Base-by-base conservation (phyloP, 1,140 invertebrate genomes). In the Caenorhabditis inopinata region DNA sequence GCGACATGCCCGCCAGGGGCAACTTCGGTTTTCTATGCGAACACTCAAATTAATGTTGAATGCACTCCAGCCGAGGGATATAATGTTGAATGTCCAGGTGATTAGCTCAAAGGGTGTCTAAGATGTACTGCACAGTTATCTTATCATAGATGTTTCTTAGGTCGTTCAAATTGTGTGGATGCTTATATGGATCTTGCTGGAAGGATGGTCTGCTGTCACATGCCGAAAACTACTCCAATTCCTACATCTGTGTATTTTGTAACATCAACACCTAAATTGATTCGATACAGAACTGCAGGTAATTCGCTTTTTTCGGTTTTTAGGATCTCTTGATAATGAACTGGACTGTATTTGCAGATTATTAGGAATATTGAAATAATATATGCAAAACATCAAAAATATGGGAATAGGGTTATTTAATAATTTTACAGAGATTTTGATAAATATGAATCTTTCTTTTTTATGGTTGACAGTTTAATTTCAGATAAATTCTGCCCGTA, bases 21-120 rank as follows among this genome's bases (percentile, higher is more conserved):
- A 18, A 51, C 48, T 12, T 49, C 75, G 12, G 46, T 76, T 18
- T 49, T 49, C 32, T 76, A 76, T 76, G 45, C 46, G 27, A 49
- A 49, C 21, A 76, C 45, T 51, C 75, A 76, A 23, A 47, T 76
- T 18, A 51, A 49, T 16, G 48, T 48, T 14, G 75, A 76, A 38
- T 76, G 75, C 32, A 76, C 75, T 23, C 75, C 75, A 53, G 75
- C 48, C 4, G 48, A 48, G 32, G 75, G 75, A 32, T 76, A 49
- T n/a, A 76, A 32, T 38, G 29, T 32, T 51, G 32, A 76, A 1
- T 76, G 75, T 76, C 75, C 75, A 23, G 48, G 75, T 76, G 0
- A 0, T n/a, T n/a, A n/a, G n/a, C n/a, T n/a, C n/a, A n/a, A n/a
- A n/a, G n/a, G n/a, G n/a, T n/a, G n/a, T 47, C 12, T 68, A 23